Evolutionary conservation across 1,140 invertebrate genomes (phyloP).

Genomic region (Drosophila tani): DNA sequence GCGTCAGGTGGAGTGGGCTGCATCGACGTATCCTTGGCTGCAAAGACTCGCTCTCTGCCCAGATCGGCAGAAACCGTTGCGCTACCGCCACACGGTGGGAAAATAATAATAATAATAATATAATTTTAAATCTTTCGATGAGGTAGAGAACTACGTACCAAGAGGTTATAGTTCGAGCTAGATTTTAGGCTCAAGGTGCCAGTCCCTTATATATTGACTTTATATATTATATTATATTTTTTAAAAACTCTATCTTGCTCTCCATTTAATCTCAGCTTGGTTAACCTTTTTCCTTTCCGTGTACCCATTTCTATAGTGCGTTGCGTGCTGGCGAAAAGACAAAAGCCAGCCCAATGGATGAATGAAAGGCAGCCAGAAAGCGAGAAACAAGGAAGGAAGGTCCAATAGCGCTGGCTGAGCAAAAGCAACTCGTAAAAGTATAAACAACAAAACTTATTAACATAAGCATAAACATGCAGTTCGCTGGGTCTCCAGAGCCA

Average conservation of each 20-base stretch:
- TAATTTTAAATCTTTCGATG: too few relatives aligned
- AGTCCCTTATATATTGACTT: neutral
- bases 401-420: conserved; percentile 22
- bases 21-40: conserved; percentile 37
- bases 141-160: too few relatives aligned
- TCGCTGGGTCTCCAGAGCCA: conserved; percentile 9
- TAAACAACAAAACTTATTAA: conserved; percentile 77
- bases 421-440: conserved; percentile 62
- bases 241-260: too few relatives aligned
- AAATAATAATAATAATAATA: neutral
- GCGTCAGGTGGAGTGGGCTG: conserved; percentile 7
- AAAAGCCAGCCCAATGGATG: conserved; percentile 52
- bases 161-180: too few relatives aligned
- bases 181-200: too few relatives aligned
- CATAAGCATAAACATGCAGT: conserved; percentile 76
- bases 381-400: conserved; percentile 62
- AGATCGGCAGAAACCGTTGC: conserved; percentile 35
- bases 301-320: conserved; percentile 25
- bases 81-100: neutral
- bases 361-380: conserved; percentile 56
- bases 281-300: neutral
- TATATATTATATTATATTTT: neutral
- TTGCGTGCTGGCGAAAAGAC: conserved; percentile 56
- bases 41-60: conserved; percentile 18
- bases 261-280: neutral